Evolutionary conservation across 2,888 invertebrate genomes (phyloP).

Genomic region (Leucania comma): DNA sequence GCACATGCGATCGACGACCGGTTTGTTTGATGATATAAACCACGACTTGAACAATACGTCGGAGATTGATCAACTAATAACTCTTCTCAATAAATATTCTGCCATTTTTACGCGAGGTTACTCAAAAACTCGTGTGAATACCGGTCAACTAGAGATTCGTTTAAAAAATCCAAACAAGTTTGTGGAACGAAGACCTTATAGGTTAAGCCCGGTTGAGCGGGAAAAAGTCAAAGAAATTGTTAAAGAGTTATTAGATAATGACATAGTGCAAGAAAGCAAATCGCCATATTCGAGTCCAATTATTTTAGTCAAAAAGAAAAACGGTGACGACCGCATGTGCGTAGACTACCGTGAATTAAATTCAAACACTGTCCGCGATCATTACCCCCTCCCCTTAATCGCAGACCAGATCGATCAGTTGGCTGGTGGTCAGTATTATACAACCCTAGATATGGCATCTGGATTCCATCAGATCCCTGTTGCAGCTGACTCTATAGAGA

Average conservation of each 20-base stretch:
- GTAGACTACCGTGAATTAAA: conserved; percentile 10
- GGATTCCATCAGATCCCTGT: no score
- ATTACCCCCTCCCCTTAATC: no score
- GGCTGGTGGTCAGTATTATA: conserved; percentile 25
- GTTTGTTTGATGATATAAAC: no score
- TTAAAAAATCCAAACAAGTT: no score
- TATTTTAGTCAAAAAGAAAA: conserved; percentile 10
- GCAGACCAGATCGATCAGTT: conserved; percentile 18
- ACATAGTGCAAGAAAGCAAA: no score
- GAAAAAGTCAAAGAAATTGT: no score
- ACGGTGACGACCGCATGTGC: conserved; percentile 8
- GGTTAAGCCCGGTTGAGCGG: no score
- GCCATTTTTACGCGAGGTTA: conserved; percentile 6
- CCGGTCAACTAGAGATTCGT: no score
- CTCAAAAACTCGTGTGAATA: conserved; percentile 8
- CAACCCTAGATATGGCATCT: conserved; percentile 43
- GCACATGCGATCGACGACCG: no score
- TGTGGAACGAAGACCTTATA: no score
- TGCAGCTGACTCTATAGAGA: no score
- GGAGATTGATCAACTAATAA: neutral
- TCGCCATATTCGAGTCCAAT: conserved; percentile 6
- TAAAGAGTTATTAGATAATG: no score
- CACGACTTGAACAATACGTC: neutral
- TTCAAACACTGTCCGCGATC: conserved; percentile 7
- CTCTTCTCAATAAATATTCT: conserved; percentile 8